Conservation (phyloP, 2,113 vertebrate species). For the Lates calcarifer region DNA sequence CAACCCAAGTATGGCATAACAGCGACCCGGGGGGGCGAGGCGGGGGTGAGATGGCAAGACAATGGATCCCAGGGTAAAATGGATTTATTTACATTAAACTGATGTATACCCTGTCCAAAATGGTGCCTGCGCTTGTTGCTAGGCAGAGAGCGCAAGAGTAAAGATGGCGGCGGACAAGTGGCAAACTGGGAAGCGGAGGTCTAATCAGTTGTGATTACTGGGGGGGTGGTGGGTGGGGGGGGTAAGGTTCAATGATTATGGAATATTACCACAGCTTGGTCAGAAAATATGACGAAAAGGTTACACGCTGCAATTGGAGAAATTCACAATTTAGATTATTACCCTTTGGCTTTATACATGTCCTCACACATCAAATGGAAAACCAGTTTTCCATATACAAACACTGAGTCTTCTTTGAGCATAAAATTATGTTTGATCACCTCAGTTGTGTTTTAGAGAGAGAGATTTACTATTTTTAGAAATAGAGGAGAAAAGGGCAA, state of each 20-base stretch:
- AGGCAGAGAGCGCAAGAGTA: constrained; percentile 80
- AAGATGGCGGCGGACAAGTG: constrained; percentile 77
- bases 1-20: constrained; percentile 61
- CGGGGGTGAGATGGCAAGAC: constrained; percentile 32
- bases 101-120: constrained; percentile 69
- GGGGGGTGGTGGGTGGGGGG: constrained; percentile 75
- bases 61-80: constrained; percentile 57
- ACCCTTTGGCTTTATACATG: constrained; percentile 8
- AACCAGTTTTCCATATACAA: constrained; percentile 33
- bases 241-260: constrained; percentile 66
- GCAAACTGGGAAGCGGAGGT: constrained; percentile 76
- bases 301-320: not conserved
- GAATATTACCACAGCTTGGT: constrained; percentile 56
- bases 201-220: constrained; percentile 74
- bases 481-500: constrained; percentile 25
- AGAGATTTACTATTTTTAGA: constrained; percentile 50
- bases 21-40: constrained; percentile 27
- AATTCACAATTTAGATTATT: constrained; percentile 17
- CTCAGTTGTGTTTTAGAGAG: constrained; percentile 48
- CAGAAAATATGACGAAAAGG: constrained; percentile 15
- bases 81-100: constrained; percentile 75
- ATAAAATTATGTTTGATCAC: constrained; percentile 53
- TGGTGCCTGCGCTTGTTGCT: constrained; percentile 82
- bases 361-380: constrained; percentile 28
- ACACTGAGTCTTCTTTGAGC: constrained; percentile 36